phyloP scores from a whole-genome alignment of 2,888 invertebrate species.

The Heliconius erato region DNA sequence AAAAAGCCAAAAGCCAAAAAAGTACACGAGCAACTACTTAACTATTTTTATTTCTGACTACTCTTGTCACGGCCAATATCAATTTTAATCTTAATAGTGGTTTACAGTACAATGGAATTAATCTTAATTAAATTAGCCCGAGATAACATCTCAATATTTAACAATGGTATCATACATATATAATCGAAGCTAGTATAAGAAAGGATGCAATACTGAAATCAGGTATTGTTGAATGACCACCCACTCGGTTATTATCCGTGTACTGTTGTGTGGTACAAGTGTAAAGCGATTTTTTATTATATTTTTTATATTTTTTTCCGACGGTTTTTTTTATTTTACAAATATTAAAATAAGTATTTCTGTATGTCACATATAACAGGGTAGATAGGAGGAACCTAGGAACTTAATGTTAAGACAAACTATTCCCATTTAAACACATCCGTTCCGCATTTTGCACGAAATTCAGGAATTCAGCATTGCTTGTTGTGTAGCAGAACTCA shows the following conservation, averaged over 20 bases:
- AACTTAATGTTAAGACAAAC: too few relatives aligned
- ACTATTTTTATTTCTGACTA: neutral
- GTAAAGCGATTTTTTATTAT: neutral
- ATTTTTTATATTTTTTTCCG: too few relatives aligned
- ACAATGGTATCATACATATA: constrained; percentile 30
- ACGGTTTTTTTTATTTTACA: too few relatives aligned
- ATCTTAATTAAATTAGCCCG: constrained; percentile 34
- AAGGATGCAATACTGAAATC: constrained; percentile 48
- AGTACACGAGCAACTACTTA: neutral
- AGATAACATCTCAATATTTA: constrained; percentile 47
- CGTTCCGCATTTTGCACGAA: too few relatives aligned
- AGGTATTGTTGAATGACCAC: constrained; percentile 54
- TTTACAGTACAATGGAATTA: constrained; percentile 17
- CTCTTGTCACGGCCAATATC: constrained; percentile 12
- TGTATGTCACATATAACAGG: too few relatives aligned
- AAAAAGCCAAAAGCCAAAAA: neutral
- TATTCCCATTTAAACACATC: too few relatives aligned
- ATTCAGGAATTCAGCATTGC: too few relatives aligned
- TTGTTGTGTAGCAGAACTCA: too few relatives aligned
- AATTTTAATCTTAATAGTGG: constrained; percentile 7
- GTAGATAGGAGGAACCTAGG: too few relatives aligned
- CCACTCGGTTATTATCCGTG: constrained; percentile 51
- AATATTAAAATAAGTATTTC: too few relatives aligned
- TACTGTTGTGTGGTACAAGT: constrained; percentile 41
- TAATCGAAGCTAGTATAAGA: constrained; percentile 22